Evolutionary conservation across 2,888 invertebrate genomes (phyloP), one percentile per base, ranked within the genome.

Genomic region (Drosophila lutescens): DNA sequence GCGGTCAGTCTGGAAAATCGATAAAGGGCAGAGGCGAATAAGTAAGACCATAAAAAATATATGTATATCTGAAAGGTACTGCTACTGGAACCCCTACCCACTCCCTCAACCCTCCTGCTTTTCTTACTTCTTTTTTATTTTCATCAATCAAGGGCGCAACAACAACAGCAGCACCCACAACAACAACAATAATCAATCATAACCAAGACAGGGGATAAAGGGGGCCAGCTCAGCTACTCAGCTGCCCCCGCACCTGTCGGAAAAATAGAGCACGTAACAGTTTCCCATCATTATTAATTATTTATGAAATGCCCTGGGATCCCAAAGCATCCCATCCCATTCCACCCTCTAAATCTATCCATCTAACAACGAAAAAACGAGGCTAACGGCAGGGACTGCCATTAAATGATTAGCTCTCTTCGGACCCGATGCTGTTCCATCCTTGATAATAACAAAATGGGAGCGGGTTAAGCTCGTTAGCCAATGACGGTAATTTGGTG

Each of bases 251-350:
- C 66, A 73, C 68, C 69, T 80, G 81, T 51, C 60, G 59, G 17
- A 26, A 43, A 57, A 60, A 41, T 55, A 50, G 46, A 70, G 63
- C 80, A 83, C 80, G 61, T 66, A 69, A 74, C 78, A 72, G 77
- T 86, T 67, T 84, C 54, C 74, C 74, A 81, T 82, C 85, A 79
- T 87, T 82, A 82, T 82, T 85, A 82, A 82, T 82, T 85, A 82
- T 87, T 81, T 81, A 82, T 82, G 79, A 68, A 71, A 46, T 7
- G 15, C 15, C 1, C 51, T 30, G 38, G 55, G 38, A 53, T 8
- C 20, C 32, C 40, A n/a, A 40, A 2, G 5, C 20, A 15, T 12
- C 34, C 8, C 49, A 15, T 15, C 30, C 32, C 32, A 26, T n/a
- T 8, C 26, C 46, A 46, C 32, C 8, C 15, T 10, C 17, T 23